Evolutionary conservation across 2,113 vertebrate genomes (phyloP).

Genomic region (Mandrillus leucophaeus): DNA sequence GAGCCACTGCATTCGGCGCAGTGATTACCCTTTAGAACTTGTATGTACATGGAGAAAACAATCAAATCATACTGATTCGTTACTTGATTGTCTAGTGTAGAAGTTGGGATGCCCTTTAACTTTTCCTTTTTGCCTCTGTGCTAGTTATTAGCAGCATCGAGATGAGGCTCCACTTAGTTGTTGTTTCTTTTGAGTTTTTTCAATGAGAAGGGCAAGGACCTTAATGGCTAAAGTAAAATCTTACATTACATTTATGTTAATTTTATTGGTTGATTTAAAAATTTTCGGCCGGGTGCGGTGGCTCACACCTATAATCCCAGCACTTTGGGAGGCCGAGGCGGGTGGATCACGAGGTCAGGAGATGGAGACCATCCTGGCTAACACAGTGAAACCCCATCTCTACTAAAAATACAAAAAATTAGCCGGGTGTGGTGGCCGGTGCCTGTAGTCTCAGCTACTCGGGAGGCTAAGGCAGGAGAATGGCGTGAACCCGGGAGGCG

Average conservation of each 20-base stretch:
- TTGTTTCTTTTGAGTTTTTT: neutral
- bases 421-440: no score
- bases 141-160: neutral
- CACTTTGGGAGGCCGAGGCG: no score
- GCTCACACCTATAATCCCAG: no score
- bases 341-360: no score
- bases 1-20: neutral
- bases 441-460: no score
- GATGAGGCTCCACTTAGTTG: neutral
- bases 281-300: no score
- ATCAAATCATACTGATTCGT: neutral
- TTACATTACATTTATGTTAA: neutral
- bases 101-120: neutral
- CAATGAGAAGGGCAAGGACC: neutral
- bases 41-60: neutral
- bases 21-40: neutral
- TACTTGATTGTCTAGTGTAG: neutral
- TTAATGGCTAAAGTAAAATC: neutral
- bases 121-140: neutral
- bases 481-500: no score
- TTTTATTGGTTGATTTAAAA: conserved; percentile 37
- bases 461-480: no score
- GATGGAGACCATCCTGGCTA: no score
- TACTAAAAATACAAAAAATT: no score
- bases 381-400: no score